These are phyloP conservation scores for Homarus americanus DNA, from an alignment of 1,140 invertebrate species.

Conservation along the genomic window DNA sequence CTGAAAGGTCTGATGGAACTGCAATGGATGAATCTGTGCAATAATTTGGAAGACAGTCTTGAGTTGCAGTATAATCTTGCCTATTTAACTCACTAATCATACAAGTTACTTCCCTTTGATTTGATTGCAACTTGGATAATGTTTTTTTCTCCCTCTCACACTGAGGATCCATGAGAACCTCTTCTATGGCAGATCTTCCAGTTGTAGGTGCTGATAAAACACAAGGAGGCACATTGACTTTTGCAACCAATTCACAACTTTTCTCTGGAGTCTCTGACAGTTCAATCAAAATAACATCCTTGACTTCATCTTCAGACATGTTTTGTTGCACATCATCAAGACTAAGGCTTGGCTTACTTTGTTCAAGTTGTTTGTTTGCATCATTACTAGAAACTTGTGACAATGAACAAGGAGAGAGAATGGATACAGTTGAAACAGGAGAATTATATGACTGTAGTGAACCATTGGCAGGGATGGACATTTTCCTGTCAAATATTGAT, in stretches of 20 bases:
- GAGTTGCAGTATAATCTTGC: neutral
- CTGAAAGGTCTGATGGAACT: neutral
- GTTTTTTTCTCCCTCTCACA: neutral
- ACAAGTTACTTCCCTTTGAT: neutral
- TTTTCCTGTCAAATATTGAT: neutral
- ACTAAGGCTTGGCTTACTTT: neutral
- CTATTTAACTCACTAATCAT: neutral
- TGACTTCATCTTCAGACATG: neutral
- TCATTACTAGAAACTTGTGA: neutral
- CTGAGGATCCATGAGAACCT: neutral
- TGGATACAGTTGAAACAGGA: neutral
- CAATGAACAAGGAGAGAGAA: neutral
- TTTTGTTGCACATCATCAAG: neutral
- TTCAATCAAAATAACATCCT: slow-evolving; percentile 18
- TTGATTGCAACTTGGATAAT: neutral
- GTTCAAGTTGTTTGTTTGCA: neutral
- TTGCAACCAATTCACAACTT: neutral
- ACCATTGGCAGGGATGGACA: neutral
- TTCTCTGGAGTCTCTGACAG: neutral
- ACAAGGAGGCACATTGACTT: neutral
- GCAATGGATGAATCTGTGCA: neutral
- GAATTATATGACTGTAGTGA: neutral
- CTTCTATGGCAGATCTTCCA: neutral
- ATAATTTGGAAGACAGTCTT: neutral
- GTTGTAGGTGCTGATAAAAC: neutral